Evolutionary conservation across 2,888 invertebrate genomes (phyloP), one percentile per base, ranked within the genome.

Genomic region (Chaetogeoica ovagalla): DNA sequence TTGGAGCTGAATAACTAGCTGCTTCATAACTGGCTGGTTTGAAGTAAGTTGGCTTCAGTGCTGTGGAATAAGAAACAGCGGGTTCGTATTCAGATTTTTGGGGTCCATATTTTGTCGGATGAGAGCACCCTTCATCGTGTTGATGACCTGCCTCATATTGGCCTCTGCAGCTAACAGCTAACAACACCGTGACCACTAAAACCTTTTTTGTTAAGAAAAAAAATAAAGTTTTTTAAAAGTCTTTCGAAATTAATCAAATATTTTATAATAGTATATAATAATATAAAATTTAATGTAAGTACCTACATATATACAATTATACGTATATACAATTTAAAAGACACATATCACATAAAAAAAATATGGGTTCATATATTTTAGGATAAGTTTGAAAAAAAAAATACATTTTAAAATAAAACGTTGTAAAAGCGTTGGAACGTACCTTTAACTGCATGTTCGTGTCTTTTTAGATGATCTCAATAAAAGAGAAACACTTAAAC

Each of bases 101-200:
- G 8, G 79, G 71, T 39, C 71, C 79, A 30, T 79, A 79, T 43
- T 62, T 63, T 19, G 79, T 43, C 19, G 79, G 63, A 71, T 79
- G 79, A 62, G 70, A 71, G 63, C 79, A 79, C 5, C 55, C 79
- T 13, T 79, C 79, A 9, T 70, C 70, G 57, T 79, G 79, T 57
- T 79, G 63, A 63, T 79, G 79, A n/a, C 63, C 70, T 21, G 75
- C 57, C 8, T 76, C 75, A 43, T 79, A 79, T 57, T 79, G 79
- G 39, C 62, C 63, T 23, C 63, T 71, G 43, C 79, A 79, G 63
- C 71, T 71, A 0, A 71, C 55, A 15, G 71, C 71, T 55, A 79
- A 71, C 57, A 79, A 63, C 43, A 79, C 30, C 57, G 79, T 71
- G 7, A 79, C 55, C 71, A 63, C 79, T 65, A 79, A 70, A 21